These are phyloP conservation scores for Oreochromis mossambicus DNA, from an alignment of 2,797 vertebrate genomes.

Conservation along the genomic window DNA sequence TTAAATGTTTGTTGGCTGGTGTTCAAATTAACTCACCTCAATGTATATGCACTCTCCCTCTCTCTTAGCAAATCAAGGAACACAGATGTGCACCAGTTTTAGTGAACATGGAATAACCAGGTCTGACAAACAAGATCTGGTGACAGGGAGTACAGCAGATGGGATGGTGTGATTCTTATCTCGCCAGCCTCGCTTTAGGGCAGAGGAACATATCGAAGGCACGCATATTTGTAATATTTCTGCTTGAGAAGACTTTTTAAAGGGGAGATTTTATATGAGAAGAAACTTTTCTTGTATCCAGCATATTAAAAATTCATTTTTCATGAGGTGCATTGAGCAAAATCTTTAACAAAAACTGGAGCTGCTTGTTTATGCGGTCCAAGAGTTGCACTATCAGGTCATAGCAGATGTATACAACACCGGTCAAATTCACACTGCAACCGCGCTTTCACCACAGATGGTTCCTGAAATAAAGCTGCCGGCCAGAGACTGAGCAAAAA, in stretches of 20 bases:
- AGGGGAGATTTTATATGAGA: neutral
- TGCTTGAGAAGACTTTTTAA: neutral
- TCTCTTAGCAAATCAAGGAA: neutral
- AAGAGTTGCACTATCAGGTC: neutral
- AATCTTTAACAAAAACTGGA: neutral
- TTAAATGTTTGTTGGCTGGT: slow-evolving; percentile 58
- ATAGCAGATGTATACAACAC: neutral
- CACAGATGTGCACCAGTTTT: slow-evolving; percentile 13
- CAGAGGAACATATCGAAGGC: neutral
- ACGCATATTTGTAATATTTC: neutral
- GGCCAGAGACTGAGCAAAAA: neutral
- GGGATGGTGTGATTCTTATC: neutral
- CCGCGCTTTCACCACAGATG: neutral
- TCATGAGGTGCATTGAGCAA: neutral
- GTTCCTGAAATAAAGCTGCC: neutral
- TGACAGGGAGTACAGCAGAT: slow-evolving; percentile 6
- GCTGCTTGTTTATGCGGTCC: neutral
- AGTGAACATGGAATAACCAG: neutral
- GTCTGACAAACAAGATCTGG: neutral
- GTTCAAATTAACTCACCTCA: slow-evolving; percentile 47
- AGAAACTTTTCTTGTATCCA: neutral
- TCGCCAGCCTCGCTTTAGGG: neutral
- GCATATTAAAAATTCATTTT: neutral
- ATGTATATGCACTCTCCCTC: neutral
- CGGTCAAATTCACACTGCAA: neutral